phyloP scores from a whole-genome alignment of 2,113 vertebrate genomes.

The Megaptera novaeangliae region DNA sequence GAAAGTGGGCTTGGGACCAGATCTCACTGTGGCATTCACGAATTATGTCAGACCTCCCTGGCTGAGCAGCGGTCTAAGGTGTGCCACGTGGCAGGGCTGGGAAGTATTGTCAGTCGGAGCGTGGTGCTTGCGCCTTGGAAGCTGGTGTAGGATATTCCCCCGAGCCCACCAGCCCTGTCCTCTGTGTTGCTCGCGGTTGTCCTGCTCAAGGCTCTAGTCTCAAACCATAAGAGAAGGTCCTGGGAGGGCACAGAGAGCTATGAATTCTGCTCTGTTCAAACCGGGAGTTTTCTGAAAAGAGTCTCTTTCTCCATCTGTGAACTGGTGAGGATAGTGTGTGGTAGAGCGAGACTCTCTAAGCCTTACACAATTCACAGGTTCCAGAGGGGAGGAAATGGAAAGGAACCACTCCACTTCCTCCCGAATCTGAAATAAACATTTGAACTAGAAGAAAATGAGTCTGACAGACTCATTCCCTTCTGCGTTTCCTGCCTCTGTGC shows the following conservation, averaged over 20 bases:
- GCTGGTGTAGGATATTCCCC: background rate
- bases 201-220: background rate
- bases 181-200: background rate
- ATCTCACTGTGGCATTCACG: background rate
- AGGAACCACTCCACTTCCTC: constrained; percentile 79
- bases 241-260: background rate
- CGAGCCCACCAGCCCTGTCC: background rate
- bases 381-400: constrained; percentile 79
- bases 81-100: background rate
- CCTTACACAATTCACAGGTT: constrained; percentile 47
- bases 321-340: background rate
- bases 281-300: background rate
- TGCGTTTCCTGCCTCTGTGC: constrained; percentile 78
- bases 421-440: constrained; percentile 85
- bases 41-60: background rate
- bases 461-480: constrained; percentile 82
- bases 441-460: constrained; percentile 83
- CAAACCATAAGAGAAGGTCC: background rate
- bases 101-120: background rate
- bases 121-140: background rate
- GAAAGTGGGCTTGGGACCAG: background rate
- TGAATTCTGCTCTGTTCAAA: background rate
- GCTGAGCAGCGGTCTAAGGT: background rate
- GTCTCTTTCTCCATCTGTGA: constrained; percentile 31
- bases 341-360: constrained; percentile 43